Evolutionary conservation across 2,888 invertebrate species (phyloP).

Genomic region (Amphipoea lucens): DNA sequence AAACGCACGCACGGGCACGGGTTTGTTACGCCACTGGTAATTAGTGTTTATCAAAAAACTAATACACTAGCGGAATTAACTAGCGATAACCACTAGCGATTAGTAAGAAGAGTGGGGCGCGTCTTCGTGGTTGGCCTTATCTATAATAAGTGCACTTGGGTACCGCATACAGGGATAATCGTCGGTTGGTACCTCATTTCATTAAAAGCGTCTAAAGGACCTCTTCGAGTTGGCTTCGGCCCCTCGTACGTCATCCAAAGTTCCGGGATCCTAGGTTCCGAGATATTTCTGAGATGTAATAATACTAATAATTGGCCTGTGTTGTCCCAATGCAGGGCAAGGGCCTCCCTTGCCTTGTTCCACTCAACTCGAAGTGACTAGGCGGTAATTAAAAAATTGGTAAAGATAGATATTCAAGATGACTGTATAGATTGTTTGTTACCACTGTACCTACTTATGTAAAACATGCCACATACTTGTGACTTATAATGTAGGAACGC

Average conservation of each 20-base stretch:
- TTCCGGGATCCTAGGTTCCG: background rate
- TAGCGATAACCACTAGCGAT: too few species aligned
- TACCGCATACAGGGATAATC: background rate
- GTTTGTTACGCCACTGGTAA: too few species aligned
- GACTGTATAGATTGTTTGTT: background rate
- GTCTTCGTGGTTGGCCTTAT: too few species aligned
- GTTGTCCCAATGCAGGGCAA: background rate
- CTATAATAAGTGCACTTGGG: background rate
- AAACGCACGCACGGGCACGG: too few species aligned
- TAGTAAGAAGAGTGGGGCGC: too few species aligned
- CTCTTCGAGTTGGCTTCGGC: background rate
- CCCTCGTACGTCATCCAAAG: background rate
- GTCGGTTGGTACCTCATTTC: background rate
- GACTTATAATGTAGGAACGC: constrained; percentile 9
- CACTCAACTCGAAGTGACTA: background rate
- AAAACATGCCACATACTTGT: constrained; percentile 7
- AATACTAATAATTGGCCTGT: background rate
- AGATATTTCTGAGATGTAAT: background rate
- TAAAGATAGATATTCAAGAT: background rate
- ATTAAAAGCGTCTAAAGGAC: background rate
- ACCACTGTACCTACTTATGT: background rate
- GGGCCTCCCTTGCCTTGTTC: background rate
- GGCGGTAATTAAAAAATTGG: background rate
- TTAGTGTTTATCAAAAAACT: too few species aligned
- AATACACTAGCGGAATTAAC: too few species aligned